phyloP scores from a whole-genome alignment of 1,140 invertebrate genomes.

The Ptiloglossa arizonensis region DNA sequence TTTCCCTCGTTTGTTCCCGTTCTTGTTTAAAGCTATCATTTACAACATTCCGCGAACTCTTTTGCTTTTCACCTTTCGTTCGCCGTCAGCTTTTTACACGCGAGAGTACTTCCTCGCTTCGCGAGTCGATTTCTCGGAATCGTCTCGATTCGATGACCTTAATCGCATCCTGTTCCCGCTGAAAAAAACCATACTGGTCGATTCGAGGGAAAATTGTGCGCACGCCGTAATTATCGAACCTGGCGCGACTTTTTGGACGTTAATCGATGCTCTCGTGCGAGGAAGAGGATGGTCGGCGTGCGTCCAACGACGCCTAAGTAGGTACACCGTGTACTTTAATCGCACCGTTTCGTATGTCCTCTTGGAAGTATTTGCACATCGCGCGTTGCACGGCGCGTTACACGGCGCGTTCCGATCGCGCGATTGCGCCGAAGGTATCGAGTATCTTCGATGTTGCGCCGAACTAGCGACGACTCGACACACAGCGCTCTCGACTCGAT shows the following conservation, averaged over 20 bases:
- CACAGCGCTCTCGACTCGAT: constrained; percentile 33
- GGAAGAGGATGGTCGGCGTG: background rate
- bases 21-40: constrained; percentile 3
- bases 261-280: background rate
- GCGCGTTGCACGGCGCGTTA: background rate
- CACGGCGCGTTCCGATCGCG: constrained; percentile 16
- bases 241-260: background rate
- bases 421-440: constrained; percentile 24
- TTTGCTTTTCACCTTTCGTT: constrained; percentile 1
- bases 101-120: background rate
- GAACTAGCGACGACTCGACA: constrained; percentile 49
- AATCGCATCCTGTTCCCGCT: background rate
- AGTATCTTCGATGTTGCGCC: constrained; percentile 14
- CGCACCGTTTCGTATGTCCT: background rate
- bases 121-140: background rate
- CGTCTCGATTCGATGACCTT: background rate
- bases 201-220: background rate
- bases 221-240: background rate
- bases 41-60: background rate
- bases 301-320: background rate
- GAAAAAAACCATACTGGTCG: background rate
- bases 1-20: background rate
- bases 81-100: background rate
- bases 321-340: constrained; percentile 20
- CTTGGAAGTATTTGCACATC: background rate